phyloP scores from a whole-genome alignment of 1,140 invertebrate species.

The Drosophila pseudoobscura region DNA sequence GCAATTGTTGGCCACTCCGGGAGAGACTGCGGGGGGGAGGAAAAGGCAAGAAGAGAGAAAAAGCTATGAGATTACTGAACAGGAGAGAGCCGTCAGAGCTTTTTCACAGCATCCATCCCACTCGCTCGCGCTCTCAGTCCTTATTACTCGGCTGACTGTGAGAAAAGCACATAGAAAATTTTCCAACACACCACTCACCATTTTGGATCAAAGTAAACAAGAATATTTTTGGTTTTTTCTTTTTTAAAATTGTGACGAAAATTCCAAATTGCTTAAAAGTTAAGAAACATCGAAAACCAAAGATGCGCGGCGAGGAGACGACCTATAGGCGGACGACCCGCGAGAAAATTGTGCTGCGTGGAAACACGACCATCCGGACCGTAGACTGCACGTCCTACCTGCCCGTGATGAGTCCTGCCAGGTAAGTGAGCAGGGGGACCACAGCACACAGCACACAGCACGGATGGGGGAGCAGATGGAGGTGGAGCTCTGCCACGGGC shows the following conservation, averaged over 20 bases:
- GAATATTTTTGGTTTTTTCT: conserved; percentile 4
- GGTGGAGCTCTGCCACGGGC: conserved; percentile 22
- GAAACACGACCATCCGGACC: conserved; percentile 81
- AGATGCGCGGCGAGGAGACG: conserved; percentile 75
- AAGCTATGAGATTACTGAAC: conserved; percentile 3
- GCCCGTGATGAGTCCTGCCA: conserved; percentile 59
- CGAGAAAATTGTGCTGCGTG: conserved; percentile 80
- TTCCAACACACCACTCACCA: conserved; percentile 28
- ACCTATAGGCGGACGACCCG: conserved; percentile 79
- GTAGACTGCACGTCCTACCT: conserved; percentile 81
- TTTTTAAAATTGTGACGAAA: conserved; percentile 9
- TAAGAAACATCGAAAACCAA: neutral
- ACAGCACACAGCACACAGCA: neutral
- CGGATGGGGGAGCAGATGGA: conserved; percentile 8
- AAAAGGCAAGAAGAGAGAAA: conserved; percentile 26
- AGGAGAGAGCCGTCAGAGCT: conserved; percentile 32
- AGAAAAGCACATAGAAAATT: conserved; percentile 58
- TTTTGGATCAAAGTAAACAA: conserved; percentile 61
- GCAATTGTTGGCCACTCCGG: conserved; percentile 49
- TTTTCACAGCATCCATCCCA: conserved; percentile 44
- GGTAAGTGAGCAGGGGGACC: conserved; percentile 49
- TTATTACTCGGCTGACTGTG: conserved; percentile 52
- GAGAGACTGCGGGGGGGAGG: conserved; percentile 24
- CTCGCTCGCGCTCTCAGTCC: conserved; percentile 33
- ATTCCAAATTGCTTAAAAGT: conserved; percentile 25